Percentiles rank a stretch among this genome's conserved stretches.
Conservation (phyloP, 2,113 vertebrate species). For the Lonchura striata region DNA sequence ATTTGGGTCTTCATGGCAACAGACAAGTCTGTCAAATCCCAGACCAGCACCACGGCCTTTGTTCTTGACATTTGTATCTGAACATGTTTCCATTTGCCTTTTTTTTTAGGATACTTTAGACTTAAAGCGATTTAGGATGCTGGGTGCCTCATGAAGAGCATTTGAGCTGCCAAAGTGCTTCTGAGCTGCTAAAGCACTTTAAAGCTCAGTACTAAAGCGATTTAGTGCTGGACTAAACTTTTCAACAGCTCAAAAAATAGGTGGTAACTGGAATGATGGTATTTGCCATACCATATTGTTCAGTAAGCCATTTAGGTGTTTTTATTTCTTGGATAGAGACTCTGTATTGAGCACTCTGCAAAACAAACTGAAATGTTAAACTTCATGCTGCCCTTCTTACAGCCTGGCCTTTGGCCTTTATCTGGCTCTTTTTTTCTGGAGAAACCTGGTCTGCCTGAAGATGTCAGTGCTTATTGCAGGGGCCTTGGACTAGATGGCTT, state of each 20-base stretch:
- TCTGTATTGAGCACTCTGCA: not conserved
- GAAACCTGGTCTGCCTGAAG: not conserved
- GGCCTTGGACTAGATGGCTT: not conserved
- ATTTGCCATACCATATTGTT: not conserved
- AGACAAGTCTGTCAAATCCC: not conserved
- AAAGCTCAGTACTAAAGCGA: slow-evolving; percentile 64
- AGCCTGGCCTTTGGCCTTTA: not conserved
- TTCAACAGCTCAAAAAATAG: slow-evolving; percentile 52
- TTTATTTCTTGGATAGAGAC: not conserved
- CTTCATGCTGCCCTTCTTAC: not conserved
- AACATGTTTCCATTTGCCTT: not conserved
- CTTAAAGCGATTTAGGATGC: slow-evolving; percentile 54
- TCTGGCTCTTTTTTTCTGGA: not conserved
- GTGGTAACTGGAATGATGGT: not conserved
- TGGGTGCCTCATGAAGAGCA: slow-evolving; percentile 50
- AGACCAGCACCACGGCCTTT: not conserved
- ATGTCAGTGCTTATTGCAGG: not conserved
- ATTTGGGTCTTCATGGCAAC: not conserved
- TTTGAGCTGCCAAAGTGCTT: slow-evolving; percentile 66
- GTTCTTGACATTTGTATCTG: not conserved
- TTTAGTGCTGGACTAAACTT: slow-evolving; percentile 57
- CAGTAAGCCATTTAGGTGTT: not conserved
- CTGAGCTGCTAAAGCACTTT: slow-evolving; percentile 68
- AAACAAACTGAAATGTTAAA: not conserved
- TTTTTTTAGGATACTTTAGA: slow-evolving; percentile 31